Evolutionary conservation across 35 echinoderm and acorn worm species (phyloP).

Genomic region (Eucidaris tribuloides): DNA sequence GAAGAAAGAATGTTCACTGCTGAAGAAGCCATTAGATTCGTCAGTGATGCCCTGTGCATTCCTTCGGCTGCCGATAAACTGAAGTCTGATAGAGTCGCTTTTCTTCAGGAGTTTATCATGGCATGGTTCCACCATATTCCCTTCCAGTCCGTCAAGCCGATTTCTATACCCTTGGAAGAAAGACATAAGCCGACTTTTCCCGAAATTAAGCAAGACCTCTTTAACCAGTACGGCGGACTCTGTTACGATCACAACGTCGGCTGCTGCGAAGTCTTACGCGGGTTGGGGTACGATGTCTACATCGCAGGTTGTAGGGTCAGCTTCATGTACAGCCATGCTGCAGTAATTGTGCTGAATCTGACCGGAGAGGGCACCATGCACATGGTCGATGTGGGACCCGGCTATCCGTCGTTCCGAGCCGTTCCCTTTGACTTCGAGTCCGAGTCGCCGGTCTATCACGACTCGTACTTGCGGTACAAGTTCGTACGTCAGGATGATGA

Average conservation of each 20-base stretch:
- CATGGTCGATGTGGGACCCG: slow-evolving; percentile 66
- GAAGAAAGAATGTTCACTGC: no score
- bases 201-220: slow-evolving; percentile 48
- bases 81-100: neutral
- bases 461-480: slow-evolving; percentile 45
- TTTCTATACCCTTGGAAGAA: neutral
- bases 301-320: slow-evolving; percentile 33
- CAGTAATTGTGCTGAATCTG: slow-evolving; percentile 26
- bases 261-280: slow-evolving; percentile 26
- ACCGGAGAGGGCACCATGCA: slow-evolving; percentile 27
- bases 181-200: slow-evolving; percentile 36
- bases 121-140: slow-evolving; percentile 31
- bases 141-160: slow-evolving; percentile 57
- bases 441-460: slow-evolving; percentile 29
- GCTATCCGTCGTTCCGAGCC: slow-evolving; percentile 55
- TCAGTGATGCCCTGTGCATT: no score
- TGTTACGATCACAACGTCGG: slow-evolving; percentile 46
- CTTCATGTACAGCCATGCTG: slow-evolving; percentile 10
- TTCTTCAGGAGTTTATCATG: neutral
- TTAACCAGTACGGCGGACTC: slow-evolving; percentile 32
- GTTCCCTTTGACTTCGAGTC: slow-evolving; percentile 59
- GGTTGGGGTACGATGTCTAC: slow-evolving; percentile 42
- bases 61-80: no score
- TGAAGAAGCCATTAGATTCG: no score
- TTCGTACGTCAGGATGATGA: slow-evolving; percentile 33